Evolutionary conservation across 2,888 invertebrate species (phyloP).

Genomic region (Loripinus fragilis): DNA sequence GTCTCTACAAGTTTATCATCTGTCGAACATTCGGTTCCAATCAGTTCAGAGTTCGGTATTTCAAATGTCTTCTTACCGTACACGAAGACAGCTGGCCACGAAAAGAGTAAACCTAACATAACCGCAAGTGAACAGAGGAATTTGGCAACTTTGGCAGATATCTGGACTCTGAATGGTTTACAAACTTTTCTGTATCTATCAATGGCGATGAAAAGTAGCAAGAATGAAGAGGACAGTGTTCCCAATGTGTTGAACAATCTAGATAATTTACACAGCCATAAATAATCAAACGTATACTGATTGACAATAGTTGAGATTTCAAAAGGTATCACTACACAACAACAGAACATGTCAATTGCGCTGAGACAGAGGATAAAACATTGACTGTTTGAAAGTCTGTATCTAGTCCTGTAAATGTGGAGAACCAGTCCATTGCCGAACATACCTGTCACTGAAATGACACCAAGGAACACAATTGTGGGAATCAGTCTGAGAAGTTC

Average conservation of each 20-base stretch:
- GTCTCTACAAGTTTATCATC: slow-evolving; percentile 57
- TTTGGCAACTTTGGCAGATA: slow-evolving; percentile 59
- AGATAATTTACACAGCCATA: slow-evolving; percentile 58
- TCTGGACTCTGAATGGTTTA: slow-evolving; percentile 65
- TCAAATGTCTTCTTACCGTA: slow-evolving; percentile 62
- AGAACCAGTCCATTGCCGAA: slow-evolving; percentile 61
- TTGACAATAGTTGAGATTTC: slow-evolving; percentile 55
- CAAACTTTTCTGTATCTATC: slow-evolving; percentile 72
- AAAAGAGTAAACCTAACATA: slow-evolving; percentile 39
- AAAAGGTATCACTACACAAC: slow-evolving; percentile 60
- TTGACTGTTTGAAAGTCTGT: slow-evolving; percentile 59
- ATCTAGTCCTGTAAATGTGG: slow-evolving; percentile 58
- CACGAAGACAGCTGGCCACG: slow-evolving; percentile 54
- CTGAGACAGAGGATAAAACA: slow-evolving; percentile 60
- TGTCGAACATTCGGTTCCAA: slow-evolving; percentile 67
- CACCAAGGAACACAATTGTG: slow-evolving; percentile 48
- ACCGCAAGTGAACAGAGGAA: slow-evolving; percentile 45
- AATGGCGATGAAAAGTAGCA: slow-evolving; percentile 61
- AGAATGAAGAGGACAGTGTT: slow-evolving; percentile 48
- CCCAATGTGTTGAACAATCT: slow-evolving; percentile 56
- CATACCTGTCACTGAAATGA: slow-evolving; percentile 51
- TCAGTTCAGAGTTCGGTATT: slow-evolving; percentile 38
- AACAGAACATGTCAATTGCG: slow-evolving; percentile 61
- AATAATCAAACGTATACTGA: slow-evolving; percentile 55
- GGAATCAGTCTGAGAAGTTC: slow-evolving; percentile 59